phyloP scores from a whole-genome alignment of 23 tunicate genomes.

The Diplosoma virens region DNA sequence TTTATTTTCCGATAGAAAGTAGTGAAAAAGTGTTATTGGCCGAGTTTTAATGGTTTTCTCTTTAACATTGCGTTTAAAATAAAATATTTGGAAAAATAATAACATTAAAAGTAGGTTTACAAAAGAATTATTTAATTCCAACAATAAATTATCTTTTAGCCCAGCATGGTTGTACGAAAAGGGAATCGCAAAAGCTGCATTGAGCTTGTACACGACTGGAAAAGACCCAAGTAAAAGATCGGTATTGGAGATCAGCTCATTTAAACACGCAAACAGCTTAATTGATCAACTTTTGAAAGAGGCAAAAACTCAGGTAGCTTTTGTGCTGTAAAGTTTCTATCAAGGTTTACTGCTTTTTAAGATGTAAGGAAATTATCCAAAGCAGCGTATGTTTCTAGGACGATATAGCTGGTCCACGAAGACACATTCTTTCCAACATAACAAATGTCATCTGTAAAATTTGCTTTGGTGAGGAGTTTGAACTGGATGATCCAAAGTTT shows the following conservation, averaged over 20 bases:
- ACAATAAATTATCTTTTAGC: not conserved
- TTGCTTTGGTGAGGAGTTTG: constrained; percentile 29
- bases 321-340: not conserved
- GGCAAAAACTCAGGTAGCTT: not conserved
- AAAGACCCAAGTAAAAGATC: not conserved
- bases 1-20: too few relatives aligned
- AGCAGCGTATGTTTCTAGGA: not conserved
- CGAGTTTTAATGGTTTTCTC: too few relatives aligned
- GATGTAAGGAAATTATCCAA: not conserved
- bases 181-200: not conserved
- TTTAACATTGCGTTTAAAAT: too few relatives aligned
- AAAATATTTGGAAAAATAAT: too few relatives aligned
- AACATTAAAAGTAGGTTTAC: too few relatives aligned
- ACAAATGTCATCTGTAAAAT: constrained; percentile 8
- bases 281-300: not conserved
- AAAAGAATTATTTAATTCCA: too few relatives aligned
- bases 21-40: too few relatives aligned
- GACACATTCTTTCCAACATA: not conserved
- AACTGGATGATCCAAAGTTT: constrained; percentile 13
- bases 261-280: not conserved
- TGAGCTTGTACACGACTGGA: constrained; percentile 23
- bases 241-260: constrained; percentile 4
- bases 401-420: not conserved
- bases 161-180: not conserved
- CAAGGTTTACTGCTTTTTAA: not conserved